A percentile compares a stretch with the other conserved stretches of the same genome.
Conservation (phyloP, 37 sponge, comb jelly and placozoan species). For the Hexactinellida sp. region DNA sequence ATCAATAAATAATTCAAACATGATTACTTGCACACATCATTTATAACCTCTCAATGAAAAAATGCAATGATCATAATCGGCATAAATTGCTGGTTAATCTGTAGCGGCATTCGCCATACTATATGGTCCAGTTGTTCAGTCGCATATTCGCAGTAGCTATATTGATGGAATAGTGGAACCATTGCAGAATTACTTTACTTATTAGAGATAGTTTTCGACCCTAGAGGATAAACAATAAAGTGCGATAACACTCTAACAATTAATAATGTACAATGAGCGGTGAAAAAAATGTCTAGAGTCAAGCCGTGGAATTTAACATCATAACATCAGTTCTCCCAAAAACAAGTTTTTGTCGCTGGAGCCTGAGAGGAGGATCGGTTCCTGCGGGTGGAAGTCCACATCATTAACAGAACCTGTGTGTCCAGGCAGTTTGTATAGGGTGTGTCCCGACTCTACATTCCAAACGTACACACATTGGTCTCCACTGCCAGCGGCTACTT, state of each 20-base stretch:
- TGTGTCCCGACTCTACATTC: constrained; percentile 61
- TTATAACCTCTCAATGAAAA: no score
- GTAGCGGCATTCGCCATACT: no score
- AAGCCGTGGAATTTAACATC: neutral
- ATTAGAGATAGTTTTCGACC: no score
- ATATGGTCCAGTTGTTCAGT: no score
- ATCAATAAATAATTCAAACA: no score
- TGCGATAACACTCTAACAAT: no score
- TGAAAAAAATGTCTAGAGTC: neutral
- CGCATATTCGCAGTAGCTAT: no score
- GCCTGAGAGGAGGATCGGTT: constrained; percentile 74
- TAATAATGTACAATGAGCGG: neutral
- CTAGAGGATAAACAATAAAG: no score
- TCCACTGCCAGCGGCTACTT: constrained; percentile 73
- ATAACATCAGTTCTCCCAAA: constrained; percentile 66
- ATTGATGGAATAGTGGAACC: neutral
- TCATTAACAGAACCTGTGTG: constrained; percentile 90
- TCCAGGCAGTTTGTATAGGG: constrained; percentile 85
- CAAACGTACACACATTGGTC: constrained; percentile 97
- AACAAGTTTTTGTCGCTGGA: constrained; percentile 85
- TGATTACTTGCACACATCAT: no score
- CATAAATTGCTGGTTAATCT: no score
- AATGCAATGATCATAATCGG: no score
- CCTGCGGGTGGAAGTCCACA: constrained; percentile 89
- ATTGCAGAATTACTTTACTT: neutral